Evolutionary conservation across 2,888 invertebrate species (phyloP).

Genomic region (Timandra comae): DNA sequence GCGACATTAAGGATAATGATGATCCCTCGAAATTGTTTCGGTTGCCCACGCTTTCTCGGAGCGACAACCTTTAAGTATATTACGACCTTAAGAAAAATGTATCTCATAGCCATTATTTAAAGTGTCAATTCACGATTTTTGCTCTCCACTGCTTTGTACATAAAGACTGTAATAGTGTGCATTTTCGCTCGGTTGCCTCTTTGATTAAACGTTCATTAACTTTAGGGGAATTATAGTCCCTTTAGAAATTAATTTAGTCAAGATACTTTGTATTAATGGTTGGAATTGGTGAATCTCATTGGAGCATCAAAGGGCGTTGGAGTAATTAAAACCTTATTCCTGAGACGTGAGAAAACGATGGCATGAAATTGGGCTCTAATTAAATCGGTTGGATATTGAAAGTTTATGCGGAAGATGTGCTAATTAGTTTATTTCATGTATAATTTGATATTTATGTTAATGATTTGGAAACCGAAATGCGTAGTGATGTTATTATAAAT

Average conservation of each 20-base stretch:
- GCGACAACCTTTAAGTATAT: no score
- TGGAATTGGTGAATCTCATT: slow-evolving; percentile 34
- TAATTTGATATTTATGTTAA: no score
- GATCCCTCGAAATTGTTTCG: no score
- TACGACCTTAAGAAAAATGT: neutral
- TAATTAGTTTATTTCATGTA: no score
- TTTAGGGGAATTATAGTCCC: slow-evolving; percentile 30
- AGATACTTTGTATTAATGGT: slow-evolving; percentile 37
- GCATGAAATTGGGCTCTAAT: slow-evolving; percentile 13
- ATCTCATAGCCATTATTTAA: neutral
- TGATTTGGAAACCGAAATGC: no score
- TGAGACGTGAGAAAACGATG: slow-evolving; percentile 13
- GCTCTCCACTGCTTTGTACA: neutral
- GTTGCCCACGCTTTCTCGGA: no score
- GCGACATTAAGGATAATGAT: neutral
- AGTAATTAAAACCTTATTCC: slow-evolving; percentile 25
- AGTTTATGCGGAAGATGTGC: slow-evolving; percentile 2
- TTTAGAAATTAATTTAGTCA: slow-evolving; percentile 35
- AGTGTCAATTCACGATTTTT: neutral
- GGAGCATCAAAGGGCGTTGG: slow-evolving; percentile 25
- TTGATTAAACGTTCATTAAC: slow-evolving; percentile 37
- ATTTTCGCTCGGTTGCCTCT: slow-evolving; percentile 31
- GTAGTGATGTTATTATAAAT: no score
- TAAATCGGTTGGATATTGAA: slow-evolving; percentile 15
- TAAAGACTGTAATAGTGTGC: slow-evolving; percentile 15